Conservation (phyloP, 2,113 vertebrate genomes). For the Phocoena phocoena region DNA sequence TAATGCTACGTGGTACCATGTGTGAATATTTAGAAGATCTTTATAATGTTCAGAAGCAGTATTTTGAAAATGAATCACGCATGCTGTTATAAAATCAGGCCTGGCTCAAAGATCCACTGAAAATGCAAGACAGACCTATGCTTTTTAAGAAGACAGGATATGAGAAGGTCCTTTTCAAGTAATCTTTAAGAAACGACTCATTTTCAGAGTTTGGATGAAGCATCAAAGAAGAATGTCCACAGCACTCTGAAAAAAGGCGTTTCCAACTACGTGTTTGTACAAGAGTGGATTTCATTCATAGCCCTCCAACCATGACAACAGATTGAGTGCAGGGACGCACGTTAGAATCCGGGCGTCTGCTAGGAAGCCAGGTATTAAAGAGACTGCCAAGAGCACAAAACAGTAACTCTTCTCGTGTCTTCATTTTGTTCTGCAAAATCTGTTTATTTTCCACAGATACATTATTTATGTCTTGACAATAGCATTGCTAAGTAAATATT, state of each 20-base stretch:
- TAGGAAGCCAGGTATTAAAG: not conserved
- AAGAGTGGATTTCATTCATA: not conserved
- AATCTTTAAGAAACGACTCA: fast-evolving
- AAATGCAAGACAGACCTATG: not conserved
- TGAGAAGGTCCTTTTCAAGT: not conserved
- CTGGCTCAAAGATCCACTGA: not conserved
- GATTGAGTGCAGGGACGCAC: fast-evolving
- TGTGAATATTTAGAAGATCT: not conserved
- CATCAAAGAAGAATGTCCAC: not conserved
- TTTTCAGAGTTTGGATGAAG: not conserved
- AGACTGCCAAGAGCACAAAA: not conserved
- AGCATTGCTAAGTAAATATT: not conserved
- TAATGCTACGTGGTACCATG: fast-evolving
- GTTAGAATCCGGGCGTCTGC: not conserved
- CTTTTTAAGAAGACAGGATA: not conserved
- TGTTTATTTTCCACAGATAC: not conserved
- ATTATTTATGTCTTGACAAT: not conserved
- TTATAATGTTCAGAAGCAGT: fast-evolving
- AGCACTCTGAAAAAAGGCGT: not conserved
- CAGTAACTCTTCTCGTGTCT: fast-evolving
- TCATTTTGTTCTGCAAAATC: not conserved
- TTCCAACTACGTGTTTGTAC: fast-evolving
- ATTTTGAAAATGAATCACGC: not conserved
- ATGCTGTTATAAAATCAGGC: not conserved
- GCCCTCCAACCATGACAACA: fast-evolving